Percentiles rank a stretch among this genome's conserved stretches.
Evolutionary conservation across 2,888 invertebrate genomes (phyloP).

Genomic region (Monopis laevigella): DNA sequence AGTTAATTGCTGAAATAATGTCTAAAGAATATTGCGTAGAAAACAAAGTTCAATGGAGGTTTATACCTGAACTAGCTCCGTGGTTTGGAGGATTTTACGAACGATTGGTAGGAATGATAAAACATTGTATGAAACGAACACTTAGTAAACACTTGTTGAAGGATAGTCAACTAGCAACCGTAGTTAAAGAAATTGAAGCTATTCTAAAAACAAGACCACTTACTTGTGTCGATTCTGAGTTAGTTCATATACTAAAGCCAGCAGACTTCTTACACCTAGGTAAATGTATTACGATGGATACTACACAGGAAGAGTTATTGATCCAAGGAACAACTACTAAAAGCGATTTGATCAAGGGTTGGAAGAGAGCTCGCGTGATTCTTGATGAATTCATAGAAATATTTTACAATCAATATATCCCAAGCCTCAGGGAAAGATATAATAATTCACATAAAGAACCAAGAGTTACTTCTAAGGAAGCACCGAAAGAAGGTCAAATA

Average conservation of each 20-base stretch:
- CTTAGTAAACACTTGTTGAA: constrained; percentile 15
- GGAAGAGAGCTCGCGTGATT: not conserved
- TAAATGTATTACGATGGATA: not conserved
- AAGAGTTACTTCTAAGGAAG: not conserved
- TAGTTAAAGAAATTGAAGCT: constrained; percentile 17
- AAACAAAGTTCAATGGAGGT: constrained; percentile 18
- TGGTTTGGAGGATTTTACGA: constrained; percentile 22
- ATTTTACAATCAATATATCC: constrained; percentile 12
- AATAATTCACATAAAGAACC: constrained; percentile 8
- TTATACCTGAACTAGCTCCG: constrained; percentile 20
- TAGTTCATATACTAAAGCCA: constrained; percentile 15
- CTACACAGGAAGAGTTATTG: not conserved
- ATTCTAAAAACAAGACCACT: constrained; percentile 18
- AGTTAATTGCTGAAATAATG: constrained; percentile 16
- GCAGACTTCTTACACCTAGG: constrained; percentile 14
- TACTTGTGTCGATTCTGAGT: constrained; percentile 15
- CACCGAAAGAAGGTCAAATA: constrained; percentile 11
- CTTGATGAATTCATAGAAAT: constrained; percentile 3
- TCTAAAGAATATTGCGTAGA: constrained; percentile 13
- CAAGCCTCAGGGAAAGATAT: constrained; percentile 13
- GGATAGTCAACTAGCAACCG: constrained; percentile 14
- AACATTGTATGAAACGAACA: constrained; percentile 17
- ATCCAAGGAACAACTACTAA: not conserved
- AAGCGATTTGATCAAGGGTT: not conserved
- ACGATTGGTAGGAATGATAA: constrained; percentile 14